A percentile compares a stretch with the other conserved stretches of the same genome.
Evolutionary conservation across 2,113 vertebrate genomes (phyloP).

Genomic region (Phainopepla nitens): DNA sequence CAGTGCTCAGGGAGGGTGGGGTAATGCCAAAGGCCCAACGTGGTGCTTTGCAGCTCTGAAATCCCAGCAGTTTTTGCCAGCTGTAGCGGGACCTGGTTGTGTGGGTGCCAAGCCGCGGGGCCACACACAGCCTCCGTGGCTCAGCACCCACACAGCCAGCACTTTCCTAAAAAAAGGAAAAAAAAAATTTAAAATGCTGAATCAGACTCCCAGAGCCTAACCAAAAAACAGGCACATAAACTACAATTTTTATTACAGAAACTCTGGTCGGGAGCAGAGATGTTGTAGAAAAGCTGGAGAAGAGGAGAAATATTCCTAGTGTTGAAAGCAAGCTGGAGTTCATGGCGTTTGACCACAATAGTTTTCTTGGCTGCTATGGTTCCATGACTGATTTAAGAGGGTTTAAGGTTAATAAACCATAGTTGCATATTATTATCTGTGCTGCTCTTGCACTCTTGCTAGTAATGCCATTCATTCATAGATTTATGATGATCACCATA

Average conservation of each 20-base stretch:
- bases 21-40: neutral
- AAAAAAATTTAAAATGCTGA: neutral
- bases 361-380: conserved; percentile 64
- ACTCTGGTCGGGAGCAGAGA: neutral
- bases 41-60: neutral
- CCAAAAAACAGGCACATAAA: conserved; percentile 50
- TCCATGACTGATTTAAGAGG: conserved; percentile 47
- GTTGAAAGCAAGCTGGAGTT: conserved; percentile 41
- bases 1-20: neutral
- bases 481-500: conserved; percentile 28
- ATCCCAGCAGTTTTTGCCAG: conserved; percentile 24
- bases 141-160: conserved; percentile 34
- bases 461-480: neutral
- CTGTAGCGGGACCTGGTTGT: neutral
- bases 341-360: conserved; percentile 51
- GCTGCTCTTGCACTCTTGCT: neutral
- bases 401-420: conserved; percentile 63
- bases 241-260: conserved; percentile 42
- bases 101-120: neutral
- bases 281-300: neutral
- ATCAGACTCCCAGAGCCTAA: conserved; percentile 24
- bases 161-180: neutral
- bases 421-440: conserved; percentile 53
- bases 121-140: conserved; percentile 13
- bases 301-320: neutral